Evolutionary conservation across 2,113 vertebrate genomes (phyloP).

Genomic region (Platysteira castanea): DNA sequence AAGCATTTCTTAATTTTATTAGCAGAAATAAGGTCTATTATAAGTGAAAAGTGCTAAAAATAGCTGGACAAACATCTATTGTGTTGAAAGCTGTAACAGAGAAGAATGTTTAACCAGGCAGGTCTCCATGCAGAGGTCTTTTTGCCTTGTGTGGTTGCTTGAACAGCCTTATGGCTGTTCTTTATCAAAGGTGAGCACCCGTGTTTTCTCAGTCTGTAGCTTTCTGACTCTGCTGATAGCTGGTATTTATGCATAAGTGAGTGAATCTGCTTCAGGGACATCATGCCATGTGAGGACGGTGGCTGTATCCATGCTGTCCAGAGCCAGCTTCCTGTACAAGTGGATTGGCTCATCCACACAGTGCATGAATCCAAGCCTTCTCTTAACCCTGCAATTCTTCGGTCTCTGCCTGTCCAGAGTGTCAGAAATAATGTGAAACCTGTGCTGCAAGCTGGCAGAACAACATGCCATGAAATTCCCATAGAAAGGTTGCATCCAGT

Average conservation of each 20-base stretch:
- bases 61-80: background rate
- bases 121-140: background rate
- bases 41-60: background rate
- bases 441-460: background rate
- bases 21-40: background rate
- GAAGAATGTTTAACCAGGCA: background rate
- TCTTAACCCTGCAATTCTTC: background rate
- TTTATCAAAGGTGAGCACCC: background rate
- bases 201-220: background rate
- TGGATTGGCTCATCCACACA: background rate
- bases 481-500: background rate
- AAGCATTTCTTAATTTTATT: background rate
- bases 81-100: background rate
- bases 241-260: background rate
- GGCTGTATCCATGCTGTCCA: background rate
- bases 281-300: rapidly evolving
- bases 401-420: background rate
- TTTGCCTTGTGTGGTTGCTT: background rate
- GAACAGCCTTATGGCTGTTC: background rate
- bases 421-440: background rate
- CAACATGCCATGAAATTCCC: rapidly evolving
- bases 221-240: background rate
- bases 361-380: background rate
- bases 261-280: background rate
- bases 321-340: background rate